Evolutionary conservation across 2,113 vertebrate species (phyloP).

Genomic region (Prionailurus viverrinus): DNA sequence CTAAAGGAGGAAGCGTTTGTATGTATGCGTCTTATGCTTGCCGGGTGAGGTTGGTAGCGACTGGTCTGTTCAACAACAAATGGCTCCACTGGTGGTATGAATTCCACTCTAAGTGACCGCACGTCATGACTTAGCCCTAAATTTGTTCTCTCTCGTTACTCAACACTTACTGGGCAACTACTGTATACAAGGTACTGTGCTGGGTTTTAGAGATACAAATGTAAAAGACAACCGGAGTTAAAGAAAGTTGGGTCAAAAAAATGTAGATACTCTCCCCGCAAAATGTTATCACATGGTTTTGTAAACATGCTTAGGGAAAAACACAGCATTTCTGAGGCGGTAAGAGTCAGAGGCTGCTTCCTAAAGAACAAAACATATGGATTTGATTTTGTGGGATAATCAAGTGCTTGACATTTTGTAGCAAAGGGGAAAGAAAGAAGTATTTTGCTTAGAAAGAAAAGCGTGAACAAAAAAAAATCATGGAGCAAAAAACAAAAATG

Average conservation of each 20-base stretch:
- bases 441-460: background rate
- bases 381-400: background rate
- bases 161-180: background rate
- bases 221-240: background rate
- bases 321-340: background rate
- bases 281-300: background rate
- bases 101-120: background rate
- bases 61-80: background rate
- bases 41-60: background rate
- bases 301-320: background rate
- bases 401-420: constrained; percentile 40
- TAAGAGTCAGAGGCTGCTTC: background rate
- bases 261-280: background rate
- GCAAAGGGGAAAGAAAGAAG: background rate
- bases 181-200: background rate
- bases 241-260: background rate
- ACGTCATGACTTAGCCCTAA: background rate
- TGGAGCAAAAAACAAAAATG: background rate
- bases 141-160: background rate
- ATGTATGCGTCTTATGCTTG: background rate
- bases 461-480: background rate
- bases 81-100: background rate
- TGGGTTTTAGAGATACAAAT: background rate
- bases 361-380: background rate
- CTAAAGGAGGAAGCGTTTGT: background rate